phyloP scores from a whole-genome alignment of 2,888 invertebrate genomes.

The Abrostola triplasia region DNA sequence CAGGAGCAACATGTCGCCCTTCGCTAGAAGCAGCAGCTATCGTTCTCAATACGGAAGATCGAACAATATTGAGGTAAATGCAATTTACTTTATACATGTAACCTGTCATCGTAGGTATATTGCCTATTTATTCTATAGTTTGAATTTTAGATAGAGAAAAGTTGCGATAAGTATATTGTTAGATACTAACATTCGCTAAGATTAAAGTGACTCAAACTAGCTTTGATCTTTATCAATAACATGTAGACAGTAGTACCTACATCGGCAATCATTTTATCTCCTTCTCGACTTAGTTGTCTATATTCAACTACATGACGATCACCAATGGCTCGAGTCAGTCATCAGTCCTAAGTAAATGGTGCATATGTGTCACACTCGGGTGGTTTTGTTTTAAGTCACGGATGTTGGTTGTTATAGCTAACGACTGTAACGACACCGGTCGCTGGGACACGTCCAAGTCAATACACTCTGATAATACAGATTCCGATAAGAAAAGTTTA shows the following conservation, averaged over 20 bases:
- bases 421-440: slow-evolving; percentile 14
- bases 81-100: background rate
- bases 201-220: too few species aligned
- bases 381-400: slow-evolving; percentile 44
- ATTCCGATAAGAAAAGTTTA: slow-evolving; percentile 40
- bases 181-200: too few species aligned
- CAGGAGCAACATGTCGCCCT: slow-evolving; percentile 91
- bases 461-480: slow-evolving; percentile 30
- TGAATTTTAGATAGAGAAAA: background rate
- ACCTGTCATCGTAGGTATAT: background rate
- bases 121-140: background rate
- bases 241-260: too few species aligned
- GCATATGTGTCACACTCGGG: slow-evolving; percentile 26
- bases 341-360: slow-evolving; percentile 27
- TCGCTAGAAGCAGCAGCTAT: slow-evolving; percentile 91
- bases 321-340: background rate
- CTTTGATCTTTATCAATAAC: too few species aligned
- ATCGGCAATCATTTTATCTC: too few species aligned
- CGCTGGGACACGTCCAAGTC: slow-evolving; percentile 40
- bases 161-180: too few species aligned
- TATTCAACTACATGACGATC: too few species aligned
- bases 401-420: slow-evolving; percentile 22
- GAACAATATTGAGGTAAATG: slow-evolving; percentile 84
- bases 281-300: too few species aligned
- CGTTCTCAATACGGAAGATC: slow-evolving; percentile 91